Percentiles rank a stretch among this genome's conserved stretches.
These are phyloP conservation scores for Paratrypauchen microcephalus DNA, from an alignment of 2,797 vertebrate genomes.

Conservation along the genomic window DNA sequence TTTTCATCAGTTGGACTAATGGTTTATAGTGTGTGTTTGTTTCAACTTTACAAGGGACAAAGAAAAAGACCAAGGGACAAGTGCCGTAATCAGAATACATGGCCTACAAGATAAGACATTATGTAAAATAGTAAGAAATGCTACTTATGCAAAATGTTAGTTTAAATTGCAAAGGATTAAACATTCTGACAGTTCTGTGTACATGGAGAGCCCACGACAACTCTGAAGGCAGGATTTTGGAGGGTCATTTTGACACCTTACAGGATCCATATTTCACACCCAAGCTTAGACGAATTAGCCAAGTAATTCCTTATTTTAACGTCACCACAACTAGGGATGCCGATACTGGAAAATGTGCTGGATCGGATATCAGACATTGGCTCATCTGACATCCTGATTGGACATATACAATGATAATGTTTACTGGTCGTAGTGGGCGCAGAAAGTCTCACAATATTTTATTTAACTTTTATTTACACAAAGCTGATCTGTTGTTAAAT, in stretches of 20 bases:
- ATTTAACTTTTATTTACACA: too few relatives aligned
- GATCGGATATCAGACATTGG: too few relatives aligned
- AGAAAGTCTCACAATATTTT: too few relatives aligned
- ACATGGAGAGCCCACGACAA: neutral
- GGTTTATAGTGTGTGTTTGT: slow-evolving; percentile 31
- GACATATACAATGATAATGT: too few relatives aligned
- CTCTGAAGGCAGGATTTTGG: neutral
- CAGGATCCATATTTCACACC: neutral
- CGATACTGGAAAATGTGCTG: too few relatives aligned
- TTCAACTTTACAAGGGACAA: slow-evolving; percentile 15
- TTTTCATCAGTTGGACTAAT: slow-evolving; percentile 32
- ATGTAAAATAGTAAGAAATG: neutral
- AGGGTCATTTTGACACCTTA: neutral
- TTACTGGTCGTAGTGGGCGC: too few relatives aligned
- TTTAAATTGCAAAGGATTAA: neutral
- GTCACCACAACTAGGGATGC: neutral
- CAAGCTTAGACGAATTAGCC: neutral
- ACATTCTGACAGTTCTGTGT: neutral
- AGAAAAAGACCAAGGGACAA: slow-evolving; percentile 11
- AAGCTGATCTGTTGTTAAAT: too few relatives aligned
- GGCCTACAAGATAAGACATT: neutral
- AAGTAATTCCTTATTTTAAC: neutral
- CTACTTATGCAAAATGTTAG: neutral
- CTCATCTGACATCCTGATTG: too few relatives aligned
- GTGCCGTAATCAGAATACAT: slow-evolving; percentile 11